Evolutionary conservation across 2,797 vertebrate genomes (phyloP).

Genomic region (Sebastolobus altivelis): DNA sequence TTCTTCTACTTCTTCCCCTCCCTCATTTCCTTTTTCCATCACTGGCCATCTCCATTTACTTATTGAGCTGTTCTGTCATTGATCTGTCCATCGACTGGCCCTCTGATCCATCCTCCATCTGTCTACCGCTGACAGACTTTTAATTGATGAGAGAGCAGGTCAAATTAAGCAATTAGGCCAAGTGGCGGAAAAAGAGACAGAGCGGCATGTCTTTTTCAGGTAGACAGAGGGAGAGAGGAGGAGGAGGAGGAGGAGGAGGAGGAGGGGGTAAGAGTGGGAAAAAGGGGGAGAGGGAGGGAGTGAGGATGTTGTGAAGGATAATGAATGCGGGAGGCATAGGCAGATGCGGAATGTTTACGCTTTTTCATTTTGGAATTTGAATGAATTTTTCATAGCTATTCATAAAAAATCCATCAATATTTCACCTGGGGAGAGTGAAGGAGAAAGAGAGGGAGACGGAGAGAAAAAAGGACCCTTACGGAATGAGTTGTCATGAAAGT

Average conservation of each 20-base stretch:
- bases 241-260: slow-evolving; percentile 22
- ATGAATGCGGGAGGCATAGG: slow-evolving; percentile 85
- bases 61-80: slow-evolving; percentile 85
- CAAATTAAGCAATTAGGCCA: slow-evolving; percentile 89
- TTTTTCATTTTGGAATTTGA: slow-evolving; percentile 89
- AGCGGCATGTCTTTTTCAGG: slow-evolving; percentile 81
- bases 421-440: slow-evolving; percentile 88
- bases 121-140: slow-evolving; percentile 86
- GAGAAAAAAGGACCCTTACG: slow-evolving; percentile 79
- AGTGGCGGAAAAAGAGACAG: slow-evolving; percentile 83
- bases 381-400: slow-evolving; percentile 91
- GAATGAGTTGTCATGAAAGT: slow-evolving; percentile 88
- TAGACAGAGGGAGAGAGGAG: slow-evolving; percentile 61
- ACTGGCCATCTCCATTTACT: slow-evolving; percentile 84
- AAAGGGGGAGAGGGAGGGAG: slow-evolving; percentile 59
- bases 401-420: slow-evolving; percentile 92
- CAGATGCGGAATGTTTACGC: slow-evolving; percentile 87
- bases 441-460: slow-evolving; percentile 76
- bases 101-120: slow-evolving; percentile 86
- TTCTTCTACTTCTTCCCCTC: slow-evolving; percentile 65
- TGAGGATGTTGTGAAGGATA: slow-evolving; percentile 84
- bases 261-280: slow-evolving; percentile 40
- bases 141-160: slow-evolving; percentile 87
- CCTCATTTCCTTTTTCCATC: slow-evolving; percentile 81
- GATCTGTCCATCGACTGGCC: slow-evolving; percentile 83